Conservation (phyloP, 1,140 invertebrate species). For the Chionoecetes opilio region DNA sequence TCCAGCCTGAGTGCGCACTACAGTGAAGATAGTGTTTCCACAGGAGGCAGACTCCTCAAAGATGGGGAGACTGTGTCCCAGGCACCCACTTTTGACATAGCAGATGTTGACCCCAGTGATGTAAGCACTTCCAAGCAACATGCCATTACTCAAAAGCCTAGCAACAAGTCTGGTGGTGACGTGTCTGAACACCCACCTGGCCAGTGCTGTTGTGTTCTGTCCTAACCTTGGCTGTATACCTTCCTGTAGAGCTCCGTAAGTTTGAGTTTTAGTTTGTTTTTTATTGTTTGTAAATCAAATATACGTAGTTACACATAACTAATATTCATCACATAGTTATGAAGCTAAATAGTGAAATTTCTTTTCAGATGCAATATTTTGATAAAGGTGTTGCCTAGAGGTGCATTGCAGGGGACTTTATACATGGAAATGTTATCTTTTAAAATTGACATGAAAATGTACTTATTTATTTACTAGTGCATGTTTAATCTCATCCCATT, state of each 20-base stretch:
- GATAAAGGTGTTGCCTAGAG: neutral
- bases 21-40: conserved; percentile 74
- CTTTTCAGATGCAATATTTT: neutral
- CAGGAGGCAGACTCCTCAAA: conserved; percentile 61
- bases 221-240: conserved; percentile 72
- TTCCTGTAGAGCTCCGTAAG: conserved; percentile 66
- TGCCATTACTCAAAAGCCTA: conserved; percentile 59
- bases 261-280: conserved; percentile 53
- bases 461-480: no score
- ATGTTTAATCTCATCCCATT: no score
- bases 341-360: neutral
- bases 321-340: neutral
- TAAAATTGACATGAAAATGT: no score
- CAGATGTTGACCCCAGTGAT: conserved; percentile 69
- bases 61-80: conserved; percentile 74
- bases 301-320: neutral
- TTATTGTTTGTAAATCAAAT: neutral
- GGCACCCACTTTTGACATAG: conserved; percentile 76
- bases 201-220: conserved; percentile 79
- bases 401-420: neutral
- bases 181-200: conserved; percentile 63
- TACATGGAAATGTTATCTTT: no score
- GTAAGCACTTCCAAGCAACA: conserved; percentile 40
- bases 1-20: conserved; percentile 73
- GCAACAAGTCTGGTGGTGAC: conserved; percentile 69